phyloP scores from a whole-genome alignment of 2,113 vertebrate genomes.

The Poeciliopsis prolifica region DNA sequence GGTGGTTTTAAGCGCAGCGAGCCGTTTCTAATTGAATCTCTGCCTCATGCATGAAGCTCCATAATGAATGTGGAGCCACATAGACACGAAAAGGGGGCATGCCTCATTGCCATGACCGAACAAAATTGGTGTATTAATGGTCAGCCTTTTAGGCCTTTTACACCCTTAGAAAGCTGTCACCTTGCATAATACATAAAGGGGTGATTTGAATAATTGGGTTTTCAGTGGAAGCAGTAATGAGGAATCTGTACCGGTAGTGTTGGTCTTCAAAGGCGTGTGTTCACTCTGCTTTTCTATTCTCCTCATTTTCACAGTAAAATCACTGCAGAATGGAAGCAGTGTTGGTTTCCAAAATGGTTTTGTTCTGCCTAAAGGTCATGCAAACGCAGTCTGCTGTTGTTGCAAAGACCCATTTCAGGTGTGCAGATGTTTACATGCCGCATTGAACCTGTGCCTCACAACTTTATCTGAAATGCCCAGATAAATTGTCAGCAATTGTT shows the following conservation, averaged over 20 bases:
- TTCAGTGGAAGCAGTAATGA: slow-evolving; percentile 17
- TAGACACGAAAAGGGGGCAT: slow-evolving; percentile 9
- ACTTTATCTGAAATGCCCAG: too few species aligned
- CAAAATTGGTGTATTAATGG: slow-evolving; percentile 47
- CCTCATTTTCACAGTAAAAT: too few species aligned
- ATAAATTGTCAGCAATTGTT: too few species aligned
- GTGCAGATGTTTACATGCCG: too few species aligned
- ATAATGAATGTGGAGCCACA: slow-evolving; percentile 46
- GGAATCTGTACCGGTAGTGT: slow-evolving; percentile 21
- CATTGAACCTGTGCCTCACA: too few species aligned
- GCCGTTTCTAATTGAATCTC: slow-evolving; percentile 59
- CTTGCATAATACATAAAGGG: slow-evolving; percentile 42
- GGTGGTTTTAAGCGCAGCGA: slow-evolving; percentile 43
- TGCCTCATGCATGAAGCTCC: slow-evolving; percentile 30
- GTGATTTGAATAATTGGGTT: slow-evolving; percentile 63
- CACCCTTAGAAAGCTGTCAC: slow-evolving; percentile 28
- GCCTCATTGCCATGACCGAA: slow-evolving; percentile 42
- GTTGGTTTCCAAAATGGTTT: not conserved
- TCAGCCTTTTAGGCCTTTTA: slow-evolving; percentile 18
- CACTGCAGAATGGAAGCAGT: not conserved
- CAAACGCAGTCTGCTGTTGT: too few species aligned
- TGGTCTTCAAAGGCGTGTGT: slow-evolving; percentile 10
- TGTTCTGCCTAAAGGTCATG: too few species aligned
- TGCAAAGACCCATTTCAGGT: too few species aligned
- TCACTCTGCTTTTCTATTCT: too few species aligned